Percentiles rank a stretch among this genome's conserved stretches.
phyloP scores from a whole-genome alignment of 2,888 invertebrate genomes.

The Epistrophe grossulariae region DNA sequence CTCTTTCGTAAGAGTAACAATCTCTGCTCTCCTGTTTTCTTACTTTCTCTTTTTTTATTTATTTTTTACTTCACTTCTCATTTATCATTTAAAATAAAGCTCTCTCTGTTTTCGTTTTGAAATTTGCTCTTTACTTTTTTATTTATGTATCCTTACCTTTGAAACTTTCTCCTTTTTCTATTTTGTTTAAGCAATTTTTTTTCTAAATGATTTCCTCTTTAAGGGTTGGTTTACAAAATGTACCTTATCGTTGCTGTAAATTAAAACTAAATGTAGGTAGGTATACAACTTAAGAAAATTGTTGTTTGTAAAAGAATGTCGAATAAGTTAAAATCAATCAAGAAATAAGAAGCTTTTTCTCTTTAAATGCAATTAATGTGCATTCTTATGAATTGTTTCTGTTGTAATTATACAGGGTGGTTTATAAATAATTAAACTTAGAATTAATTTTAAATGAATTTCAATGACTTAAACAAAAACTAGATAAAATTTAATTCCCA shows the following conservation, averaged over 20 bases:
- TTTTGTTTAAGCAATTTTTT: not conserved
- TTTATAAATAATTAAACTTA: not conserved
- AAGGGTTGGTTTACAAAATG: not conserved
- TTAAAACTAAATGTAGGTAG: not conserved
- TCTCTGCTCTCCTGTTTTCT: not conserved
- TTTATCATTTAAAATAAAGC: not conserved
- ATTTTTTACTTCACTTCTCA: too few relatives aligned
- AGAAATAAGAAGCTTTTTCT: not conserved
- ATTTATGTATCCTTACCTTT: too few relatives aligned
- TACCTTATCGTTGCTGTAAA: constrained; percentile 17
- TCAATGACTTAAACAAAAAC: too few relatives aligned
- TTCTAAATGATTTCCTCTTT: not conserved
- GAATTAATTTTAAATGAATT: too few relatives aligned
- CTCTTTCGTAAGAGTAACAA: not conserved
- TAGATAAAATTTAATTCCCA: too few relatives aligned
- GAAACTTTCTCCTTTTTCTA: not conserved
- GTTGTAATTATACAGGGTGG: not conserved
- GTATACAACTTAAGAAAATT: not conserved
- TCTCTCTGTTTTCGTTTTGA: constrained; percentile 32
- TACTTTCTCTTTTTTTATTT: not conserved
- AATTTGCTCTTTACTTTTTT: not conserved
- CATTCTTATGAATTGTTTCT: not conserved
- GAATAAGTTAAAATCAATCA: constrained; percentile 9
- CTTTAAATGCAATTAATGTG: not conserved
- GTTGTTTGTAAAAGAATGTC: not conserved